Base-by-base conservation (phyloP, 37 sponge, comb jelly and placozoan genomes). In the Beroe forskalii region DNA sequence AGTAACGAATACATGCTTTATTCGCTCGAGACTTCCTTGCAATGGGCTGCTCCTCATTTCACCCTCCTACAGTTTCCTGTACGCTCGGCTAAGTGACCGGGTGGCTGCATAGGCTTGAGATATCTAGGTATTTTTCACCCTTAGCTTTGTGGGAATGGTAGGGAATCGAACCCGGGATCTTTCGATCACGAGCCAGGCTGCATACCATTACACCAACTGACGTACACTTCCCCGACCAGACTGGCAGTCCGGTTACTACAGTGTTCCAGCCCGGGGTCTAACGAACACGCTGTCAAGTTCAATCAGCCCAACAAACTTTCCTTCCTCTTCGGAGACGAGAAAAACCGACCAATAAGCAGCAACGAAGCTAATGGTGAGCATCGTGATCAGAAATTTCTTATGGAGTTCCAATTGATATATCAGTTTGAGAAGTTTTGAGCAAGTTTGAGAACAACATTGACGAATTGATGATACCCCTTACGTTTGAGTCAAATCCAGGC, bases 161-260 rank as follows among this genome's bases (percentile, higher is more conserved):
- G n/a, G n/a, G n/a, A n/a, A n/a, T n/a, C n/a, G n/a, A n/a, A n/a
- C n/a, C n/a, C n/a, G n/a, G n/a, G n/a, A n/a, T n/a, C n/a, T n/a
- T n/a, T n/a, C n/a, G n/a, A n/a, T n/a, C n/a, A n/a, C n/a, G n/a
- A n/a, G n/a, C n/a, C n/a, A n/a, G n/a, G n/a, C n/a, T n/a, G n/a
- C n/a, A n/a, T n/a, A n/a, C n/a, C n/a, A n/a, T n/a, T n/a, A n/a
- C n/a, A n/a, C n/a, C n/a, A n/a, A n/a, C n/a, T n/a, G n/a, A n/a
- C n/a, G n/a, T n/a, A n/a, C n/a, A n/a, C n/a, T n/a, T 48, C 55
- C 55, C 72, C 32, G 8, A 9, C 27, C 55, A 80, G 86, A 48
- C 35, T 80, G 19, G 86, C 86, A n/a, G 86, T 80, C 27, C 12
- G 86, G 86, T 41, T 80, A 25, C 86, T 80, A 23, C 86, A 80